A percentile compares a stretch with the other conserved stretches of the same genome.
Evolutionary conservation across 2,888 invertebrate genomes (phyloP).

Genomic region (Polyommatus icarus): DNA sequence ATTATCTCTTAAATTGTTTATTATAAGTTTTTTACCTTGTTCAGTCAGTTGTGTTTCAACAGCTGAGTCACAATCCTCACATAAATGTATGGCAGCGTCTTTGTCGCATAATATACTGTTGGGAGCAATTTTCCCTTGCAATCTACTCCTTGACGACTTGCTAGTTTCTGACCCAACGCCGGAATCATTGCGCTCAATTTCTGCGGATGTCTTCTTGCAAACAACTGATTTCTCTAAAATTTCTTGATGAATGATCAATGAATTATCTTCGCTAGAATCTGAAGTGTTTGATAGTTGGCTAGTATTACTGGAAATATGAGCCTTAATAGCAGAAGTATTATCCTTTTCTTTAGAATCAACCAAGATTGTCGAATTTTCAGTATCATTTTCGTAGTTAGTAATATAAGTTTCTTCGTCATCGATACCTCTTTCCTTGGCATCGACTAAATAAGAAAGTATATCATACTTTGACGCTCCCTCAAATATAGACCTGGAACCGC

Average conservation of each 20-base stretch:
- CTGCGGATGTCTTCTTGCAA: conserved; percentile 83
- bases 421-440: conserved; percentile 89
- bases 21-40: conserved; percentile 62
- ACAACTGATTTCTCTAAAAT: conserved; percentile 76
- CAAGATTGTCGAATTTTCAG: conserved; percentile 73
- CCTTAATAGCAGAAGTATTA: conserved; percentile 59
- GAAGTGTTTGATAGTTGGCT: conserved; percentile 91
- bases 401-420: conserved; percentile 86
- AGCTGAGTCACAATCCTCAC: conserved; percentile 93
- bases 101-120: conserved; percentile 73
- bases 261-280: conserved; percentile 92
- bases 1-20: background rate
- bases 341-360: conserved; percentile 81
- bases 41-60: conserved; percentile 88
- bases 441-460: conserved; percentile 92
- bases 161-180: conserved; percentile 96
- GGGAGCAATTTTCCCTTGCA: conserved; percentile 81
- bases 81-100: conserved; percentile 84
- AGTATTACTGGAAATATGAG: conserved; percentile 83
- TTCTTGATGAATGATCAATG: conserved; percentile 83
- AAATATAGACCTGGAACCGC: conserved; percentile 85
- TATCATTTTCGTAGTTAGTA: conserved; percentile 80
- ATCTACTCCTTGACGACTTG: conserved; percentile 89
- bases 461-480: conserved; percentile 93
- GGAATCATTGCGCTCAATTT: conserved; percentile 95